These are phyloP conservation scores for Smutsia temminckii DNA, from an alignment of 2,797 vertebrate species.

Conservation along the genomic window DNA sequence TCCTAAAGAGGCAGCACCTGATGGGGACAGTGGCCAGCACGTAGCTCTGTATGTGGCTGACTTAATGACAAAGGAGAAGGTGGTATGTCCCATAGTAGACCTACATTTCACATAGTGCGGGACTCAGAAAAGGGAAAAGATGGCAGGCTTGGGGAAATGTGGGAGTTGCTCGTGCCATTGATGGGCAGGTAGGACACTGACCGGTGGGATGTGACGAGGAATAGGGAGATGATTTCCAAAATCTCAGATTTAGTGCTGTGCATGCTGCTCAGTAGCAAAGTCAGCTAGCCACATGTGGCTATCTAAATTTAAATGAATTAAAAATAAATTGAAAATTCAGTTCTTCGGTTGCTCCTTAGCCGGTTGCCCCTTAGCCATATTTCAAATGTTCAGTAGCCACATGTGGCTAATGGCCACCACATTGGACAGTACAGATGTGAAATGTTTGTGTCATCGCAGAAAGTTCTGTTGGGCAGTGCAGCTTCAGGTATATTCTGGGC, in stretches of 20 bases:
- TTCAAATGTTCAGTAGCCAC: background rate
- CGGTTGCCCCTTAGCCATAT: background rate
- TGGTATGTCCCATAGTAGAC: background rate
- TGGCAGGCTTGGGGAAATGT: background rate
- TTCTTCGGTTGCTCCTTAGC: background rate
- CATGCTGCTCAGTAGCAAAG: background rate
- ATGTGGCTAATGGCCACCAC: rapidly evolving
- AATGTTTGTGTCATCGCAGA: rapidly evolving
- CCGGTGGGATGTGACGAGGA: rapidly evolving
- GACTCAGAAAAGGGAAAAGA: background rate
- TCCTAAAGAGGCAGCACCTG: rapidly evolving
- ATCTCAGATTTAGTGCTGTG: background rate
- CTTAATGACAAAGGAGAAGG: background rate
- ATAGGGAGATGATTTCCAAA: background rate
- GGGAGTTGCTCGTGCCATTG: background rate
- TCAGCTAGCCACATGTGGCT: background rate
- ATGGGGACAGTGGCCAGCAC: background rate
- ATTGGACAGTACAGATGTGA: rapidly evolving
- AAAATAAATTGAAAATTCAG: background rate
- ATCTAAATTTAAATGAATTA: background rate
- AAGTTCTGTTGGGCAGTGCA: background rate
- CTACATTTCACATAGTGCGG: rapidly evolving
- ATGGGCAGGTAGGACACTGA: background rate
- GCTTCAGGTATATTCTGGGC: background rate
- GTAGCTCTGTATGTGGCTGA: background rate